Evolutionary conservation across 2,797 vertebrate genomes (phyloP).

Genomic region (Artibeus lituratus): DNA sequence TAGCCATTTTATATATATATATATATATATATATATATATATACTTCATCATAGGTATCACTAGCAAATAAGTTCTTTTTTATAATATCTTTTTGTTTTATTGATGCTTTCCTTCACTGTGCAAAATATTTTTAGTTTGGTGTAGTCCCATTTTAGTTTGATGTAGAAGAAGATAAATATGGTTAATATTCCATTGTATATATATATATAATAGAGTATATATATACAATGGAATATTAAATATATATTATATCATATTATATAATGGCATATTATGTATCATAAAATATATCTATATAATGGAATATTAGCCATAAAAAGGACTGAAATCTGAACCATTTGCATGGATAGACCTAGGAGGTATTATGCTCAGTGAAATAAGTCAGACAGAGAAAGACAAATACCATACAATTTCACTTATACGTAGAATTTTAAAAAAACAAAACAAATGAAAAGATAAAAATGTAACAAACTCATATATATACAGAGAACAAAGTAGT

Average conservation of each 20-base stretch:
- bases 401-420: not conserved
- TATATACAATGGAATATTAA: too few relatives aligned
- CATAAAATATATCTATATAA: too few relatives aligned
- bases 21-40: too few relatives aligned
- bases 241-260: too few relatives aligned
- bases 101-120: too few relatives aligned
- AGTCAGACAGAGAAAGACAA: not conserved
- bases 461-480: not conserved
- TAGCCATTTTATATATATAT: too few relatives aligned
- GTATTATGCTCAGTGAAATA: not conserved
- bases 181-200: too few relatives aligned
- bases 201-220: too few relatives aligned
- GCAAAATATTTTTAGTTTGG: too few relatives aligned
- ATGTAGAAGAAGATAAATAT: too few relatives aligned
- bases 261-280: too few relatives aligned
- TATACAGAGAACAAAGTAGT: not conserved
- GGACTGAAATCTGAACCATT: not conserved
- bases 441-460: not conserved
- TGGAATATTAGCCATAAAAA: not conserved
- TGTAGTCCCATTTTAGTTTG: too few relatives aligned
- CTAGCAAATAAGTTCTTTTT: not conserved
- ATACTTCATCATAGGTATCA: not conserved
- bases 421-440: not conserved
- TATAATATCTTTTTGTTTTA: not conserved
- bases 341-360: not conserved